These are phyloP conservation scores for Acropora yongei DNA, from an alignment of 64 coral and sea anemone genomes.

Conservation along the genomic window DNA sequence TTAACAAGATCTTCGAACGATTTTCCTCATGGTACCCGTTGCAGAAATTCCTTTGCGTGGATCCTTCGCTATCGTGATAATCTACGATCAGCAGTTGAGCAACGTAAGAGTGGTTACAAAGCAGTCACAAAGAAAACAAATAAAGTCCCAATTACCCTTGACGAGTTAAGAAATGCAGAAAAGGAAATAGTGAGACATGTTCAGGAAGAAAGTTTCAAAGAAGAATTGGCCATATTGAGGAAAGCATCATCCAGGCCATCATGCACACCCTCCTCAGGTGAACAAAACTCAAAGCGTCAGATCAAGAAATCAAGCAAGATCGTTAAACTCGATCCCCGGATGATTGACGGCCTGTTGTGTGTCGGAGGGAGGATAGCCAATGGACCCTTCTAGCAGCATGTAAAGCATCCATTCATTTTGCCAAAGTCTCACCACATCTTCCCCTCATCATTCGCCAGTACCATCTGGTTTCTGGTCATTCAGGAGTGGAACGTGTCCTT, in stretches of 20 bases:
- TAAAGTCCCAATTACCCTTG: conserved; percentile 15
- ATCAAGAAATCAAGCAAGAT: background rate
- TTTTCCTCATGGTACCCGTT: background rate
- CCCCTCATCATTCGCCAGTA: background rate
- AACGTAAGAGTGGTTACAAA: background rate
- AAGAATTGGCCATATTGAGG: conserved; percentile 23
- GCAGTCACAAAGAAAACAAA: background rate
- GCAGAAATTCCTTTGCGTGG: background rate
- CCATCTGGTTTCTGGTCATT: background rate
- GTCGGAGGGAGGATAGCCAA: conserved; percentile 3
- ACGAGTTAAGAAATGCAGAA: background rate
- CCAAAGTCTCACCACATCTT: background rate
- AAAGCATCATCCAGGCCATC: background rate
- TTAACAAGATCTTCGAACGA: conserved; percentile 25
- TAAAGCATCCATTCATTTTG: background rate
- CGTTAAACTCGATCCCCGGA: background rate
- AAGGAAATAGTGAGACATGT: conserved; percentile 1
- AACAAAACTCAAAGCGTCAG: conserved; percentile 15
- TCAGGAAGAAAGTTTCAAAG: conserved; percentile 20
- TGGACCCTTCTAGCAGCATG: conserved; percentile 19
- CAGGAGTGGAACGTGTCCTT: too few relatives aligned
- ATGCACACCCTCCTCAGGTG: background rate
- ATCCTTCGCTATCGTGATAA: conserved; percentile 20
- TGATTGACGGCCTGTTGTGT: background rate
- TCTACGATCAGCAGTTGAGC: conserved; percentile 15